phyloP scores from a whole-genome alignment of 1,140 invertebrate genomes.

The Phthorimaea operculella region DNA sequence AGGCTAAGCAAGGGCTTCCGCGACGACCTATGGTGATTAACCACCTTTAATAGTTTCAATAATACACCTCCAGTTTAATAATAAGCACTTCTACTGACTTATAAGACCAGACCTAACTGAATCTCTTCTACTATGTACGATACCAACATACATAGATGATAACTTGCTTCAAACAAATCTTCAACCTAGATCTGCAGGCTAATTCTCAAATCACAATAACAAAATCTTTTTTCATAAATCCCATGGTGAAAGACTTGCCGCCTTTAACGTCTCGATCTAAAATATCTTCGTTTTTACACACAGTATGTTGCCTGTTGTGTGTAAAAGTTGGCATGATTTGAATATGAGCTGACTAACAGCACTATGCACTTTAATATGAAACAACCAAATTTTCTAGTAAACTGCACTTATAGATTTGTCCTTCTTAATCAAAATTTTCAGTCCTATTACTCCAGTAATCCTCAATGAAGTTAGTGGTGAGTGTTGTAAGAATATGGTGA shows the following conservation, averaged over 20 bases:
- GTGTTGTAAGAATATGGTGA: constrained; percentile 60
- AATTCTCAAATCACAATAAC: constrained; percentile 14
- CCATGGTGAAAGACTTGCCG: constrained; percentile 18
- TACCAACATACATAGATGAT: constrained; percentile 28
- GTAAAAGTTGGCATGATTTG: constrained; percentile 52
- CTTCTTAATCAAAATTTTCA: constrained; percentile 53
- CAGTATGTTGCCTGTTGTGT: constrained; percentile 42
- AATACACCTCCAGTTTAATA: constrained; percentile 22
- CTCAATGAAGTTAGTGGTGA: constrained; percentile 62
- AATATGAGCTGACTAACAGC: constrained; percentile 59
- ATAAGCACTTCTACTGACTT: background rate
- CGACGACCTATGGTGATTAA: constrained; percentile 53
- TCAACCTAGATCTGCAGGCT: constrained; percentile 12
- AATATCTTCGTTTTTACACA: constrained; percentile 61
- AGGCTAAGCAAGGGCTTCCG: constrained; percentile 58
- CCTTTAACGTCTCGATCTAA: constrained; percentile 24
- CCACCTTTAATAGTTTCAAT: constrained; percentile 22
- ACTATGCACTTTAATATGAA: constrained; percentile 50
- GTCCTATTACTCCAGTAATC: constrained; percentile 58
- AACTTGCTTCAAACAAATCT: background rate
- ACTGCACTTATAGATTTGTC: constrained; percentile 56
- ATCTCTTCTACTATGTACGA: constrained; percentile 31
- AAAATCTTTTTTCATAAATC: constrained; percentile 18
- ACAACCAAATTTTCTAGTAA: constrained; percentile 27
- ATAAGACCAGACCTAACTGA: background rate